These are phyloP conservation scores for Tiliacea aurago DNA, from an alignment of 2,888 invertebrate species.

Conservation along the genomic window DNA sequence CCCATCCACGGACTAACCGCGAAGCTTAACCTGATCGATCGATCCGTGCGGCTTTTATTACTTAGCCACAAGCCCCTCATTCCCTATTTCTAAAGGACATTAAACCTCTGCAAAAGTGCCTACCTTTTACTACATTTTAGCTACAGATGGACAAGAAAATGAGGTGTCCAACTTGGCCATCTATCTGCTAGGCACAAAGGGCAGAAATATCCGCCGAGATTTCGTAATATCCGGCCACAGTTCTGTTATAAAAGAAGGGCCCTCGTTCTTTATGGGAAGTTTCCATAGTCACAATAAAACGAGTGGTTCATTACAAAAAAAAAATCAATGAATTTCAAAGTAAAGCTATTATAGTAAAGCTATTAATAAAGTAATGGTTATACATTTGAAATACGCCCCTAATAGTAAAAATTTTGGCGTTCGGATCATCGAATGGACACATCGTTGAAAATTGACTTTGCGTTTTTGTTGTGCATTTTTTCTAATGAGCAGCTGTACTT, in stretches of 20 bases:
- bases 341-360: no score
- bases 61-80: no score
- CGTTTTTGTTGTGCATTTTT: no score
- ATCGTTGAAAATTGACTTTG: no score
- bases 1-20: no score
- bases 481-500: no score
- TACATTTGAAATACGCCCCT: no score
- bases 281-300: background rate
- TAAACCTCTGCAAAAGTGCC: background rate
- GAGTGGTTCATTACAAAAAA: background rate
- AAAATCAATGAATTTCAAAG: background rate
- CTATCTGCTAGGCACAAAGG: background rate
- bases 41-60: no score
- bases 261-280: background rate
- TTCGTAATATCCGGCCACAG: slow-evolving; percentile 41
- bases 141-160: background rate
- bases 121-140: background rate
- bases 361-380: no score
- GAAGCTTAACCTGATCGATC: no score
- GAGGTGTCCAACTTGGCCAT: slow-evolving; percentile 4
- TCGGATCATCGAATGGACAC: no score
- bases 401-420: no score
- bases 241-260: background rate
- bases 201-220: slow-evolving; percentile 32
- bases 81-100: background rate